A percentile compares a stretch with the other conserved stretches of the same genome.
These are phyloP conservation scores for Lamellibrachia columna DNA, from an alignment of 2,888 invertebrate genomes.

Conservation along the genomic window DNA sequence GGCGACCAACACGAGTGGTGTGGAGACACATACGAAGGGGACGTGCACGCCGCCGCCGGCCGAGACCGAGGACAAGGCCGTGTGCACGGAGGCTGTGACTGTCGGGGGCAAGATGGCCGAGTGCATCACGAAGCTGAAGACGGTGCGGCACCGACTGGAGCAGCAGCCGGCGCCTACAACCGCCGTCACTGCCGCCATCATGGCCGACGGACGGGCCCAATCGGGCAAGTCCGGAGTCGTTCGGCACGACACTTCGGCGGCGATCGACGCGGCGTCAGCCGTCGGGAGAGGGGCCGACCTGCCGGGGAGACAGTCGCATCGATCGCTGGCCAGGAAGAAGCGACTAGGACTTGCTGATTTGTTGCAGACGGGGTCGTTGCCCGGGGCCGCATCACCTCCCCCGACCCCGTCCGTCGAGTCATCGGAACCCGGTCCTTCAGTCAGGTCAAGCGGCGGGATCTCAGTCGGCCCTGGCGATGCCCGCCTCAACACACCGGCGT, in stretches of 20 bases:
- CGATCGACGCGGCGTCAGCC: background rate
- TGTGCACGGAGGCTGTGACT: conserved; percentile 37
- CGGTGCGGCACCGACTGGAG: conserved; percentile 56
- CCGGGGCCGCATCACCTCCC: background rate
- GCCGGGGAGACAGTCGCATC: background rate
- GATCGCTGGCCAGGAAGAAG: background rate
- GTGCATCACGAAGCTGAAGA: conserved; percentile 61
- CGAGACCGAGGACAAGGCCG: conserved; percentile 36
- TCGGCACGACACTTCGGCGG: background rate
- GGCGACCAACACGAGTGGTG: conserved; percentile 39
- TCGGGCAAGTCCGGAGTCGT: conserved; percentile 7
- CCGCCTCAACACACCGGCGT: background rate
- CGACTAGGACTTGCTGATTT: background rate
- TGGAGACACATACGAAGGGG: background rate
- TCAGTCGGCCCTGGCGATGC: background rate
- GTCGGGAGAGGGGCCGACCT: background rate
- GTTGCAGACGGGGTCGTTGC: background rate
- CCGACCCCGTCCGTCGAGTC: background rate
- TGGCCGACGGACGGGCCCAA: background rate
- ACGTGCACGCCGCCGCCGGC: conserved; percentile 33
- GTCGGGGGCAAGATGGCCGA: conserved; percentile 58
- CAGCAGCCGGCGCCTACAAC: background rate
- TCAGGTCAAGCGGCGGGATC: background rate
- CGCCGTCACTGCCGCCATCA: conserved; percentile 11
- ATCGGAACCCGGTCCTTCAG: background rate